phyloP scores from a whole-genome alignment of 2,888 invertebrate species.

The Pachymerium ferrugineum region DNA sequence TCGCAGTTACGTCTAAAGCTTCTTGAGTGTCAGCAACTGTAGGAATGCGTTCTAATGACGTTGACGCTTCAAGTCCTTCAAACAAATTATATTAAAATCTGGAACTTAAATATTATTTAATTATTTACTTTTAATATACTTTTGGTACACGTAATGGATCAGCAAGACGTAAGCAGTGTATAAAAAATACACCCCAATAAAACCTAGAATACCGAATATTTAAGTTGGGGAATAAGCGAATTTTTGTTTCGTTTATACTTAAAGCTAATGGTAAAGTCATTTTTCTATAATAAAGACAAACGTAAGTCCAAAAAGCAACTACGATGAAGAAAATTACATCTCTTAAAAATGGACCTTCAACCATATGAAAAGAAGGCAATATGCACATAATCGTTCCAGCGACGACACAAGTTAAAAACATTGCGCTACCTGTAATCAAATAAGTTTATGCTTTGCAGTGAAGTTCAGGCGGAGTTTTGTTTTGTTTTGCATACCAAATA shows the following conservation, averaged over 20 bases:
- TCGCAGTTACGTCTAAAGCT: neutral
- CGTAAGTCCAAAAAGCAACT: neutral
- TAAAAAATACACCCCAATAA: slow-evolving; percentile 49
- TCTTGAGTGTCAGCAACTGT: too few relatives aligned
- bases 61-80: neutral
- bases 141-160: slow-evolving; percentile 41
- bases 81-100: neutral
- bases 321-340: slow-evolving; percentile 53
- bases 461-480: neutral
- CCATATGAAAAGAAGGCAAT: slow-evolving; percentile 51
- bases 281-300: slow-evolving; percentile 4
- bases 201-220: slow-evolving; percentile 43
- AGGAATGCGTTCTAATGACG: neutral
- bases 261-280: neutral
- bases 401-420: slow-evolving; percentile 58
- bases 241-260: neutral
- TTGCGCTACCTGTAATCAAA: slow-evolving; percentile 53
- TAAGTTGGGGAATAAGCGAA: neutral
- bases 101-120: neutral
- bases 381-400: slow-evolving; percentile 56
- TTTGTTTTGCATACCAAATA: slow-evolving; percentile 43
- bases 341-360: slow-evolving; percentile 52
- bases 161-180: slow-evolving; percentile 52
- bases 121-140: neutral
- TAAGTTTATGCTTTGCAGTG: neutral